Conservation (phyloP, 2,113 vertebrate species). For the Bombycilla garrulus region DNA sequence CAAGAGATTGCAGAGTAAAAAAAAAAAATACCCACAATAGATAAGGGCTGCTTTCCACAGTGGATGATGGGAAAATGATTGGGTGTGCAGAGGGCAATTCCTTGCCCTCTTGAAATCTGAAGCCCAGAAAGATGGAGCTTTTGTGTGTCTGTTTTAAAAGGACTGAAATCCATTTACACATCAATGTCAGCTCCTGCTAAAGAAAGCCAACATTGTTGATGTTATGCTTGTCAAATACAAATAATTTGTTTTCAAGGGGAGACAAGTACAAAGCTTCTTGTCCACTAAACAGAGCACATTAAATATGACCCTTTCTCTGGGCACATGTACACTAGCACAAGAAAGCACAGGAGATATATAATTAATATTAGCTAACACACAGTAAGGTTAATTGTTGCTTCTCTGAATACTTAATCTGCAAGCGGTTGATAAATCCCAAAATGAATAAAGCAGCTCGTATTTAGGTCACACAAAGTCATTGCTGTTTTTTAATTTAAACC, state of each 20-base stretch:
- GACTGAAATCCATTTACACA: slow-evolving; percentile 50
- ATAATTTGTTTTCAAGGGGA: slow-evolving; percentile 67
- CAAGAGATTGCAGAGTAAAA: slow-evolving; percentile 14
- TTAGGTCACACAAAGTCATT: slow-evolving; percentile 82
- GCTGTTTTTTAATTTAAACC: slow-evolving; percentile 76
- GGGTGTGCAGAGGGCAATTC: slow-evolving; percentile 39
- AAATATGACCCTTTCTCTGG: slow-evolving; percentile 39
- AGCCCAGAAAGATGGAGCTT: slow-evolving; percentile 35
- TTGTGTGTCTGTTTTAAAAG: slow-evolving; percentile 61
- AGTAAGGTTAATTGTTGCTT: slow-evolving; percentile 75
- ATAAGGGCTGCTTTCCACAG: slow-evolving; percentile 40
- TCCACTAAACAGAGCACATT: slow-evolving; percentile 56
- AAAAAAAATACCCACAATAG: slow-evolving; percentile 29
- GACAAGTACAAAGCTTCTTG: slow-evolving; percentile 53
- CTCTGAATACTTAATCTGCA: slow-evolving; percentile 74
- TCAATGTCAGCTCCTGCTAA: slow-evolving; percentile 47
- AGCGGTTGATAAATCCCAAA: slow-evolving; percentile 73
- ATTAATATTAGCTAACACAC: slow-evolving; percentile 73
- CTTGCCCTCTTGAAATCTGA: slow-evolving; percentile 40
- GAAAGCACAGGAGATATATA: slow-evolving; percentile 52
- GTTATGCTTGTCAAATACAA: slow-evolving; percentile 62
- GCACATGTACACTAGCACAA: slow-evolving; percentile 1
- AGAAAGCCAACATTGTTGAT: slow-evolving; percentile 50
- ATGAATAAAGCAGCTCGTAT: slow-evolving; percentile 68
- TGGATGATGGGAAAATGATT: slow-evolving; percentile 57